Conservation (phyloP, 2,797 vertebrate genomes). For the Peromyscus melanophrys region DNA sequence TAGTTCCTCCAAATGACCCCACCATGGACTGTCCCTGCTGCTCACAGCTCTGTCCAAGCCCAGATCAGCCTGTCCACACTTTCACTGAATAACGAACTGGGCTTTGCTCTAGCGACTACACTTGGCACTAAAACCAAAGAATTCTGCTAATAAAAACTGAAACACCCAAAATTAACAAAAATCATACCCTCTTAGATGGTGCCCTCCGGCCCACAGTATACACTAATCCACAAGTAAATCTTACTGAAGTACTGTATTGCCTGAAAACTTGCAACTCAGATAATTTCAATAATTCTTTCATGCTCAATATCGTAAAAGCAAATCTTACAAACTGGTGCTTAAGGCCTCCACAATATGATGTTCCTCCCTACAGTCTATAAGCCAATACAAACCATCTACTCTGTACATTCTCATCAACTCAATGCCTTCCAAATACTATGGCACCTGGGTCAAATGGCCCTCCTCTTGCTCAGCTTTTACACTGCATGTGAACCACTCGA, state of each 20-base stretch:
- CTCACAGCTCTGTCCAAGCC: neutral
- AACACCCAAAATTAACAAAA: conserved; percentile 25
- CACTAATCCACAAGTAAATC: neutral
- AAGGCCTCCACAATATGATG: neutral
- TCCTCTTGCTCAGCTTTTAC: neutral
- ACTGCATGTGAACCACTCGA: neutral
- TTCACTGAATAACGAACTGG: neutral
- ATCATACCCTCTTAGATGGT: neutral
- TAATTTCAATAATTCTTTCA: neutral
- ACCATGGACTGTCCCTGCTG: neutral
- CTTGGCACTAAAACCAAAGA: conserved; percentile 9
- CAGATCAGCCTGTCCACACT: neutral
- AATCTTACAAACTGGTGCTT: conserved; percentile 47
- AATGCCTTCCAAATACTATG: conserved; percentile 2
- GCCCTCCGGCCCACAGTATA: neutral
- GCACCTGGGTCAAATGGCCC: neutral
- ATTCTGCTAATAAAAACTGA: neutral
- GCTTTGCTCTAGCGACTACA: neutral
- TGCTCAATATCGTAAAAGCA: neutral
- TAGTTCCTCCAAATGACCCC: conserved; percentile 7
- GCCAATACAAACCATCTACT: neutral
- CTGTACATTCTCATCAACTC: neutral
- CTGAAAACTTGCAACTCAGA: conserved; percentile 32
- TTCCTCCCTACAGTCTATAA: neutral
- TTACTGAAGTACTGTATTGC: conserved; percentile 43